Conservation (phyloP, 2,797 vertebrate genomes). For the Iguana delicatissima region DNA sequence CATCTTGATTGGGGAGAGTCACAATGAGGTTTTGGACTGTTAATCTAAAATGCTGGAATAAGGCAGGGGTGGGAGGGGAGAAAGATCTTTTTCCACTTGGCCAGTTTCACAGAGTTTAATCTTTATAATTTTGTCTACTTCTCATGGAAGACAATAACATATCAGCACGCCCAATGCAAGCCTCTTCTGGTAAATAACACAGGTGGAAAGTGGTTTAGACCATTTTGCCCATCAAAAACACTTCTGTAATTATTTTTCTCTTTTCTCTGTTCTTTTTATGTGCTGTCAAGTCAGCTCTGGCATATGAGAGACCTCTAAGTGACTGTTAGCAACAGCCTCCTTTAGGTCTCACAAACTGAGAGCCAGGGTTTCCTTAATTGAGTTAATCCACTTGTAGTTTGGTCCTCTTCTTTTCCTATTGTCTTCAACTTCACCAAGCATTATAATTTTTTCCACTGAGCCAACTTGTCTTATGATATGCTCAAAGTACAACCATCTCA, state of each 20-base stretch:
- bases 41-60: conserved; percentile 61
- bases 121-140: conserved; percentile 54
- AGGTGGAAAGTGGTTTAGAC: neutral
- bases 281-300: neutral
- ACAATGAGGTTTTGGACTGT: conserved; percentile 63
- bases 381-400: too few relatives aligned
- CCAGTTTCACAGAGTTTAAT: conserved; percentile 59
- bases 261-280: neutral
- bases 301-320: too few relatives aligned
- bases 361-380: too few relatives aligned
- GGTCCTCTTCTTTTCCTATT: too few relatives aligned
- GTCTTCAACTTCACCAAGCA: too few relatives aligned
- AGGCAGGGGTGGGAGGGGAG: conserved; percentile 51
- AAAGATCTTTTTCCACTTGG: conserved; percentile 53
- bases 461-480: too few relatives aligned
- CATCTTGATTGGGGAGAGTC: conserved; percentile 69
- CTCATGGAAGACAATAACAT: neutral
- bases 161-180: neutral
- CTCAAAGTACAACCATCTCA: too few relatives aligned
- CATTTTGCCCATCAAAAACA: neutral
- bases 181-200: neutral
- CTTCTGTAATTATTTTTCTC: too few relatives aligned
- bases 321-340: too few relatives aligned
- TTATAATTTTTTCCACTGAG: too few relatives aligned
- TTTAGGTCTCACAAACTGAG: too few relatives aligned